A percentile compares a stretch with the other conserved stretches of the same genome.
Conservation (phyloP, 2,888 invertebrate genomes). For the Lepidonotus clava region DNA sequence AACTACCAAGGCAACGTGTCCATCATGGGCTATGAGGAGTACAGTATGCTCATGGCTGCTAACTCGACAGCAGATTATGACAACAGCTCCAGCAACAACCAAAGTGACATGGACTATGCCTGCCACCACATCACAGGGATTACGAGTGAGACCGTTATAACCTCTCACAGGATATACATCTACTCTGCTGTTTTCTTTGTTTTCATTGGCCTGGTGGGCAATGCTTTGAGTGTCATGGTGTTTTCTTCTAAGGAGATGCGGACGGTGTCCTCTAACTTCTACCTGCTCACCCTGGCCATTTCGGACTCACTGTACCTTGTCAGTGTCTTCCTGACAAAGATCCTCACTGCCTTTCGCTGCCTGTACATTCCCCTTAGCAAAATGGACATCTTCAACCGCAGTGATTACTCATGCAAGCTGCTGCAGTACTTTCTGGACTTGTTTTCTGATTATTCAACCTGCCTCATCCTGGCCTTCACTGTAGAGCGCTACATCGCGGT, state of each 20-base stretch:
- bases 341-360: constrained; percentile 63
- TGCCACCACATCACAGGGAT: constrained; percentile 20
- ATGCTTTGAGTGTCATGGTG: constrained; percentile 63
- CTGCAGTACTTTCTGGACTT: constrained; percentile 65
- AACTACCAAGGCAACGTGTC: not conserved
- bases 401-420: constrained; percentile 59
- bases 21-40: not conserved
- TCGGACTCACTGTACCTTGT: constrained; percentile 67
- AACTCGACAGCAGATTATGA: not conserved
- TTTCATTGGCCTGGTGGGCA: constrained; percentile 64
- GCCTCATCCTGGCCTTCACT: constrained; percentile 67
- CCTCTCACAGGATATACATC: constrained; percentile 50
- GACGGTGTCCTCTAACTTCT: constrained; percentile 65
- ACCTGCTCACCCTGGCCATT: constrained; percentile 65
- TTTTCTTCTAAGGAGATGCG: constrained; percentile 65
- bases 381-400: constrained; percentile 62
- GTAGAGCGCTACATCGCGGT: constrained; percentile 66
- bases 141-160: constrained; percentile 13
- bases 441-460: constrained; percentile 66
- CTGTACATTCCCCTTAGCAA: constrained; percentile 59
- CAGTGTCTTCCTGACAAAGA: constrained; percentile 62
- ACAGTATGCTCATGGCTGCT: not conserved
- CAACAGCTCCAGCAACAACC: not conserved
- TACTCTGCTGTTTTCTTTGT: constrained; percentile 59
- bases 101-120: not conserved